Conservation (phyloP, 2,113 vertebrate species). For the Alligator mississippiensis region DNA sequence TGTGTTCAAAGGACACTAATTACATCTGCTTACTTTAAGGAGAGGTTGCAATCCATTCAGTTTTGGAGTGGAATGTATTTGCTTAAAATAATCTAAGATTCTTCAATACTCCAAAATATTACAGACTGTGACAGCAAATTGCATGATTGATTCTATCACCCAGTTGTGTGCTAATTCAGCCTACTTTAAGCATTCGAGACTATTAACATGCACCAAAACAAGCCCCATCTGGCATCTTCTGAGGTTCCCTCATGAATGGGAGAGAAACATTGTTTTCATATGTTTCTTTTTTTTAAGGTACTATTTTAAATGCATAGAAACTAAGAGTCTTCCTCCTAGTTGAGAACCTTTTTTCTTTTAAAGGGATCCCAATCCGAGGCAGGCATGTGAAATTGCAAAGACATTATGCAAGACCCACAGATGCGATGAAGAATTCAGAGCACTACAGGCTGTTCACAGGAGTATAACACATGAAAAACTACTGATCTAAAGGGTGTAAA, state of each 20-base stretch:
- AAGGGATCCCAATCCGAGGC: constrained; percentile 25
- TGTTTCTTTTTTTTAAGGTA: constrained; percentile 36
- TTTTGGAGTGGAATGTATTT: not conserved
- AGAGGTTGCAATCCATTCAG: not conserved
- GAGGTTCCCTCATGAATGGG: not conserved
- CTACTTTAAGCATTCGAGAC: not conserved
- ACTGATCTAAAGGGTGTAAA: not conserved
- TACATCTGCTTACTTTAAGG: not conserved
- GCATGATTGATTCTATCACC: not conserved
- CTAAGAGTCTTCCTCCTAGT: not conserved
- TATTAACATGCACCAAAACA: not conserved
- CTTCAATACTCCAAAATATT: not conserved
- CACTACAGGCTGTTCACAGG: not conserved
- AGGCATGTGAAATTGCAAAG: not conserved
- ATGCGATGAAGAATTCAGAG: not conserved
- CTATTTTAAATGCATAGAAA: constrained; percentile 6
- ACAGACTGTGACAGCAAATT: not conserved
- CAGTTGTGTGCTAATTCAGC: not conserved
- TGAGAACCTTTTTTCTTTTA: constrained; percentile 24
- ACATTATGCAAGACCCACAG: not conserved
- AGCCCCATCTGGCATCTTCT: not conserved
- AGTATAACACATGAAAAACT: not conserved
- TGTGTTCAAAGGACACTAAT: not conserved
- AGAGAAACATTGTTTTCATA: constrained; percentile 9
- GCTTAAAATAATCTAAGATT: not conserved